Conservation (phyloP, 1,140 invertebrate genomes). For the Campoletis sonorensis region DNA sequence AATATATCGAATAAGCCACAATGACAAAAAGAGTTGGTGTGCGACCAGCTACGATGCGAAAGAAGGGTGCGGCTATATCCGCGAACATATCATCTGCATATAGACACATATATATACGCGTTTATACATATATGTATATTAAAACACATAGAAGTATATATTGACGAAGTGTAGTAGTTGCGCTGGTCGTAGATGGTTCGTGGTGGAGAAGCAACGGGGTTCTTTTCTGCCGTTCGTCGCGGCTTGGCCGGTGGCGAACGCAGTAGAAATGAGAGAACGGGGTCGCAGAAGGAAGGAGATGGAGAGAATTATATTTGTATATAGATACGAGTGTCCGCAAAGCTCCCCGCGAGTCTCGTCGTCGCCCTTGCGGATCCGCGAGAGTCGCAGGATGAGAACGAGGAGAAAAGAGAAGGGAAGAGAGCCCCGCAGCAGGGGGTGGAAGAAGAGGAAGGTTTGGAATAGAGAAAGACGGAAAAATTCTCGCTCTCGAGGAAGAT, state of each 20-base stretch:
- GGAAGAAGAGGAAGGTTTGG: constrained; percentile 54
- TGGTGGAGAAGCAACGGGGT: constrained; percentile 5
- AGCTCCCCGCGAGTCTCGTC: constrained; percentile 29
- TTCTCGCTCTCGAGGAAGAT: constrained; percentile 37
- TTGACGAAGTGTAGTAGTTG: constrained; percentile 17
- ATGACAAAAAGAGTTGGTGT: constrained; percentile 71
- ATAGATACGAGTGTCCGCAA: constrained; percentile 24
- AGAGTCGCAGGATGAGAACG: background rate
- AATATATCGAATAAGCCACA: constrained; percentile 75
- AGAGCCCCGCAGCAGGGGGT: background rate
- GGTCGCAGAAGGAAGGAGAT: constrained; percentile 54
- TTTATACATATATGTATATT: too few species aligned
- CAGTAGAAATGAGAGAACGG: constrained; percentile 23
- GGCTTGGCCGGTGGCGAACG: constrained; percentile 29
- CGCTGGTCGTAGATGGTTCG: constrained; percentile 14
- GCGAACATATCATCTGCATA: constrained; percentile 12
- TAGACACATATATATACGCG: background rate
- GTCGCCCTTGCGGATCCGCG: constrained; percentile 51
- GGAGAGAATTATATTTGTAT: constrained; percentile 55
- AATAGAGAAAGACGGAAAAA: constrained; percentile 48
- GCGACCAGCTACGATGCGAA: constrained; percentile 56
- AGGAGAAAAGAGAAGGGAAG: background rate
- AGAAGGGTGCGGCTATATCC: constrained; percentile 51
- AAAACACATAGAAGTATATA: background rate
- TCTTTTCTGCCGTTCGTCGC: constrained; percentile 24